Evolutionary conservation across 2,113 vertebrate genomes (phyloP).

Genomic region (Oceanodroma tethys): DNA sequence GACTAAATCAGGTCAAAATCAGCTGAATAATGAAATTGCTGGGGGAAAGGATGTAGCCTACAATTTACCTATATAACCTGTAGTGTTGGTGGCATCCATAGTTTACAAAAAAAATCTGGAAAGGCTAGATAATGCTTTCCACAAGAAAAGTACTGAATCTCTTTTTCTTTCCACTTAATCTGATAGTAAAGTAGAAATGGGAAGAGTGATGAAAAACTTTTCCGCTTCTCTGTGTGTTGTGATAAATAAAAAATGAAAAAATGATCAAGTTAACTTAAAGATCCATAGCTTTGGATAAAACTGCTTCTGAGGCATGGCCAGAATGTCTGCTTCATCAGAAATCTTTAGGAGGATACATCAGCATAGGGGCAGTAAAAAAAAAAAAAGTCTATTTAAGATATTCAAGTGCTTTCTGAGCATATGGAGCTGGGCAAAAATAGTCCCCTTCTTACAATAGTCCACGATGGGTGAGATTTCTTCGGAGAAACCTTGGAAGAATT

Average conservation of each 20-base stretch:
- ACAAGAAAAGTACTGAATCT: neutral
- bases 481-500: slow-evolving; percentile 22
- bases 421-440: slow-evolving; percentile 58
- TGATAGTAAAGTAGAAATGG: neutral
- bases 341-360: neutral
- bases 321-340: neutral
- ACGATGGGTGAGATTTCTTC: slow-evolving; percentile 28
- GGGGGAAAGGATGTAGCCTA: neutral
- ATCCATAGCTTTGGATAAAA: neutral
- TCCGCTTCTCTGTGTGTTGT: neutral
- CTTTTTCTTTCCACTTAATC: neutral
- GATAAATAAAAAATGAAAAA: neutral
- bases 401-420: slow-evolving; percentile 50
- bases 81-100: neutral
- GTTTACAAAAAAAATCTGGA: neutral
- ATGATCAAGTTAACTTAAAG: neutral
- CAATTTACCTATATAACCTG: neutral
- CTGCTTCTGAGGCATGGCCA: neutral
- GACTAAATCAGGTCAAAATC: neutral
- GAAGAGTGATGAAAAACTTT: neutral
- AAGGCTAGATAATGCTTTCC: neutral
- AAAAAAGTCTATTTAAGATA: neutral
- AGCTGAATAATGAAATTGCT: neutral
- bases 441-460: slow-evolving; percentile 48
- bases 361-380: neutral